Conservation (phyloP, 2,113 vertebrate genomes). For the Numida meleagris region DNA sequence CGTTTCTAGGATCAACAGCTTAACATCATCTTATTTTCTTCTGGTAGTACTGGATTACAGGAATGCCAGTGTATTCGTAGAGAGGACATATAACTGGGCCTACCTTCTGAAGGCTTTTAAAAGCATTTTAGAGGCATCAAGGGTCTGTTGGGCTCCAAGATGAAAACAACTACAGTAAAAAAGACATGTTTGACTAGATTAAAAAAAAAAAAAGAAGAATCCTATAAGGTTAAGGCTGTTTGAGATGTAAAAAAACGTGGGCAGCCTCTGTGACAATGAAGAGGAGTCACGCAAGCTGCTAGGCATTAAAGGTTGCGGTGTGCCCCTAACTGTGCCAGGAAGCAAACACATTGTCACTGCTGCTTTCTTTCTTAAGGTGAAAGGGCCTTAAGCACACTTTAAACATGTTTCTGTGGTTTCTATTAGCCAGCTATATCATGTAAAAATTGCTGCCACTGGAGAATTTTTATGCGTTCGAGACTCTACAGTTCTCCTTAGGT, state of each 20-base stretch:
- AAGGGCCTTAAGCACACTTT: neutral
- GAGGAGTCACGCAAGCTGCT: neutral
- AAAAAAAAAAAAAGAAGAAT: neutral
- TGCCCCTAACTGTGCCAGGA: neutral
- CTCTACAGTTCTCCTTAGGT: neutral
- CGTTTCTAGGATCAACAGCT: slow-evolving; percentile 32
- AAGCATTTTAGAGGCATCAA: neutral
- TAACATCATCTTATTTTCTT: slow-evolving; percentile 35
- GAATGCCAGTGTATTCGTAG: neutral
- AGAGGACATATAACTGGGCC: neutral
- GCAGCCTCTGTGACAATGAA: neutral
- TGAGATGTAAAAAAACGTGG: neutral
- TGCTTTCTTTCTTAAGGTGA: neutral
- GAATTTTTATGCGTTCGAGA: neutral
- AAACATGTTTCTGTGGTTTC: neutral
- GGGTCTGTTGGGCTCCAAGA: neutral
- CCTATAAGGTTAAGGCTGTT: neutral
- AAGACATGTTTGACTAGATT: neutral
- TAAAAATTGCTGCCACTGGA: neutral
- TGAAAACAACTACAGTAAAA: neutral
- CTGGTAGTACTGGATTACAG: slow-evolving; percentile 26
- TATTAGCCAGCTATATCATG: neutral
- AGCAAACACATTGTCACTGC: neutral
- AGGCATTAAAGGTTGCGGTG: neutral
- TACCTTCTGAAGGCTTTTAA: neutral